Evolutionary conservation across 2,113 vertebrate species (phyloP), one percentile per base, ranked within the genome.

Genomic region (Dipodomys spectabilis): DNA sequence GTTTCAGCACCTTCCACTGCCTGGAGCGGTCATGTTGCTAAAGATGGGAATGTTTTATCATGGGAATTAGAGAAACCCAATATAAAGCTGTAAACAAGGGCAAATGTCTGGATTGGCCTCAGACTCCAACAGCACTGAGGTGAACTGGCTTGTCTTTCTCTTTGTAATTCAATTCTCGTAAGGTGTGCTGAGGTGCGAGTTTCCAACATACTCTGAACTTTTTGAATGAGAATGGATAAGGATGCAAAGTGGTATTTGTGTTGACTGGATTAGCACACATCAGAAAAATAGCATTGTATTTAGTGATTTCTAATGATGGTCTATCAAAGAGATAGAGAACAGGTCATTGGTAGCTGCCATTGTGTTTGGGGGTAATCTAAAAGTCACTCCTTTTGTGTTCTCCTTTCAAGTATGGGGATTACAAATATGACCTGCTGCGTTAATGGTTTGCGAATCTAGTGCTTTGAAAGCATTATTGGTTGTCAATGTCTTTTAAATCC

Each of bases 241-340:
- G 27, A 87, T 90, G 75, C 94, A 65, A 79, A 93, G 90, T 32
- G 84, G 85, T 49, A 71, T 68, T 93, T 45, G 80, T 96, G 94
- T 96, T 82, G 71, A 95, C 91, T 96, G 95, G 95, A 96, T 97
- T 97, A 96, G 93, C 93, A 97, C 94, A 95, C 83, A 91, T 94
- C 93, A 96, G 93, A 95, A 96, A 96, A 97, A 94, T 85, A 93
- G 90, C 90, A 88, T 92, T 83, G 82, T 92, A 90, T 71, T 88
- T 90, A 78, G 82, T 80, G 85, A 94, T 95, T 60, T 94, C 78
- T 95, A 60, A 80, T 53, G 82, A 90, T 64, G 93, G 73, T 87
- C 96, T 97, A 88, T 80, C 90, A 82, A 86, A 94, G 86, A 74
- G 90, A 94, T 86, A 93, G 94, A 89, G 96, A 95, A 90, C 22